Percentiles rank a stretch among this genome's conserved stretches.
phyloP scores from a whole-genome alignment of 2,888 invertebrate genomes.

The Temnothorax unifasciatus region DNA sequence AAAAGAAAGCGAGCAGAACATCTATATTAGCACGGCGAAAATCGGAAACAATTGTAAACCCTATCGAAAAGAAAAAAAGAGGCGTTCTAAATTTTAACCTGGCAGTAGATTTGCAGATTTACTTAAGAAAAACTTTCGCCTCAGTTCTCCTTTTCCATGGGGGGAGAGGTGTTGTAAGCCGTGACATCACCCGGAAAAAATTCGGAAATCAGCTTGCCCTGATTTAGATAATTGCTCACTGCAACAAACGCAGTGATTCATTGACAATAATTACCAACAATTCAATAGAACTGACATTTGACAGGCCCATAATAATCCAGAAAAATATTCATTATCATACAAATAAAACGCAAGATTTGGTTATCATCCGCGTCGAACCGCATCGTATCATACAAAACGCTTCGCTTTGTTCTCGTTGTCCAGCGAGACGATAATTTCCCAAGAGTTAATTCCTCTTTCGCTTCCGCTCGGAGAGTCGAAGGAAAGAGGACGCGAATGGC shows the following conservation, averaged over 20 bases:
- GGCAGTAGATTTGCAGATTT: too few relatives aligned
- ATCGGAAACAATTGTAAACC: too few relatives aligned
- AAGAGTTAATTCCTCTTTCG: constrained; percentile 82
- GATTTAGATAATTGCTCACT: background rate
- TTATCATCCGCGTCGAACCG: background rate
- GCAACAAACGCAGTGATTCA: background rate
- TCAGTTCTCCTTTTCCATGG: too few relatives aligned
- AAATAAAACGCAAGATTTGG: constrained; percentile 11
- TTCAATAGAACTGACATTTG: background rate
- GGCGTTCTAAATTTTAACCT: too few relatives aligned
- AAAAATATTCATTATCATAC: background rate
- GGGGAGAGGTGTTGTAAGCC: too few relatives aligned
- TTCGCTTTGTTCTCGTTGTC: constrained; percentile 67
- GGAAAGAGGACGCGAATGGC: constrained; percentile 79
- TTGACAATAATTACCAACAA: background rate
- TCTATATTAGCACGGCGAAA: too few relatives aligned
- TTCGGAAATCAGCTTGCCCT: too few relatives aligned
- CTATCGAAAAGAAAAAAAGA: too few relatives aligned
- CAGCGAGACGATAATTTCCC: constrained; percentile 80
- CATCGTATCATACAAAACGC: constrained; percentile 63
- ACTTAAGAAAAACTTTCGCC: too few relatives aligned
- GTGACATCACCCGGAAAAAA: too few relatives aligned
- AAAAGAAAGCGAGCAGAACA: too few relatives aligned
- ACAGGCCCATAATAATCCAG: background rate
- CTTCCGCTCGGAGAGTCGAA: constrained; percentile 44